Base-by-base conservation (phyloP, 2,797 vertebrate species). In the Enteromius trimaculatus region DNA sequence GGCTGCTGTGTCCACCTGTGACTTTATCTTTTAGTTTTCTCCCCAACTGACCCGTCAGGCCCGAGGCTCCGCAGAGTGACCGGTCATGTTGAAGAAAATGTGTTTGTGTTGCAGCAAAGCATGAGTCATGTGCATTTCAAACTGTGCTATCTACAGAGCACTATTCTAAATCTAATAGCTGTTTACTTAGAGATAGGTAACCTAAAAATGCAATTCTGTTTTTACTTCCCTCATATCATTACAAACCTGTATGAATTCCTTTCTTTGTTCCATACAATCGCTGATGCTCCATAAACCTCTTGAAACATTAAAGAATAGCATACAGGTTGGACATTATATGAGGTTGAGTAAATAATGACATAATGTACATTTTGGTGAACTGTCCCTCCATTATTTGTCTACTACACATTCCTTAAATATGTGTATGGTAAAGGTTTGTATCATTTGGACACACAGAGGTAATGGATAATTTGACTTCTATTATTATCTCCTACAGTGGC, bases 1-100 rank as follows among this genome's bases (percentile, higher is more conserved):
- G 49, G 26, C 80, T 70, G 37, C 37, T 69, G 66, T 31, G 53
- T 84, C 44, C 83, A 34, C 70, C 62, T 69, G 29, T 65, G 53
- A 64, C 49, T 69, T 81, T 42, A 74, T 80, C 34, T 26, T 69
- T 77, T 77, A 31, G 19, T 47, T 47, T 82, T 42, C 74, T 13
- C 49, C 39, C 47, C 7, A 68, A 31, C 21, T 31, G 47, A 31
- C 34, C 37, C 2, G 6, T 37, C 62, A 23, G 19, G n/a, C 79
- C 21, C n/a, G 34, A 58, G 34, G 34, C 23, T 79, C 13, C 1
- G 49, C 21, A 69, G 26, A 82, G 19, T 79, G 79, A 74, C 17
- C 55, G 31, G n/a, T 55, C 42, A 66, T 26, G 70, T 9, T 76
- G 58, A 26, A 65, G 13, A 37, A 62, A 49, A 64, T 47, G 37